Conservation (phyloP, 2,797 vertebrate species). For the Sebastes paucispinis region DNA sequence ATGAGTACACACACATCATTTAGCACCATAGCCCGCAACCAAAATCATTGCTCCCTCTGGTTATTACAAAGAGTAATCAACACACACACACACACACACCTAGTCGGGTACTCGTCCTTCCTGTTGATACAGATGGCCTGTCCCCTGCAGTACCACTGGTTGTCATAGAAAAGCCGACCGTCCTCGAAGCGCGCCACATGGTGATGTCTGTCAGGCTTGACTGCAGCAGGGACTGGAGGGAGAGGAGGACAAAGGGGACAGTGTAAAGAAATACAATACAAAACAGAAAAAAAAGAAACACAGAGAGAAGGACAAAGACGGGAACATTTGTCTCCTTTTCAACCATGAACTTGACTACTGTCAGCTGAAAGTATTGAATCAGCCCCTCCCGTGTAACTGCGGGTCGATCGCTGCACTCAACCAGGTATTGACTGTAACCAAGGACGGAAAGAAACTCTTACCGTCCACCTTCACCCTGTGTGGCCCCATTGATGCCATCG, state of each 20-base stretch:
- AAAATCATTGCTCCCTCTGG: background rate
- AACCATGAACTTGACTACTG: background rate
- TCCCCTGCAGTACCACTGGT: constrained; percentile 96
- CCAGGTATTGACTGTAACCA: constrained; percentile 50
- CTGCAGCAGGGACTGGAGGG: constrained; percentile 35
- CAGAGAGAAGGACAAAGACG: background rate
- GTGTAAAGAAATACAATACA: background rate
- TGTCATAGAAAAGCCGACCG: constrained; percentile 94
- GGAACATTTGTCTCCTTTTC: constrained; percentile 1
- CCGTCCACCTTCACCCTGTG: constrained; percentile 95
- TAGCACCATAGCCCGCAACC: background rate
- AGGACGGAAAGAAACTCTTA: constrained; percentile 76
- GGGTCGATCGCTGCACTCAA: constrained; percentile 43
- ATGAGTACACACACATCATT: background rate
- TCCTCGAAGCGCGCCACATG: constrained; percentile 94
- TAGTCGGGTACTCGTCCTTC: constrained; percentile 96
- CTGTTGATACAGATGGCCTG: constrained; percentile 97
- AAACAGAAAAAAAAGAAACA: background rate
- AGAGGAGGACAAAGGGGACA: background rate
- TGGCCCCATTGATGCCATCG: constrained; percentile 94
- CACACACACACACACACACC: constrained; percentile 68
- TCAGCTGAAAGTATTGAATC: constrained; percentile 14
- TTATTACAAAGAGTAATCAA: background rate
- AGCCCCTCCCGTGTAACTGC: background rate
- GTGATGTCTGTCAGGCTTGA: constrained; percentile 83